Base-by-base conservation (phyloP, 2,113 vertebrate species). In the Harpagus bidentatus region DNA sequence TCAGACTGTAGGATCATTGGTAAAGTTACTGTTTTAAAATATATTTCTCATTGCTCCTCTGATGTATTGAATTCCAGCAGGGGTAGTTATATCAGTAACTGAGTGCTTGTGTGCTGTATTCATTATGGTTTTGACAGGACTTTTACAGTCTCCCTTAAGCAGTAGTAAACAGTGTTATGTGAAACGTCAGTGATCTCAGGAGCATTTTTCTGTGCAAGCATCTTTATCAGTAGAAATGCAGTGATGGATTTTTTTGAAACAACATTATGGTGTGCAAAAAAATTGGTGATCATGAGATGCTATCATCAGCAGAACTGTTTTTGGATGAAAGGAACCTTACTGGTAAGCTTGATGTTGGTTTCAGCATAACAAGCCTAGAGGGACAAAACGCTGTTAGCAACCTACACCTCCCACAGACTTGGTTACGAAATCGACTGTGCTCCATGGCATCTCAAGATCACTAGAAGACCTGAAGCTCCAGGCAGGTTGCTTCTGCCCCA, bases 221-320 rank as follows among this genome's bases (percentile, higher is more conserved):
- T 26, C 34, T 69, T 45, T 45, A 45, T n/a, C 19, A 47, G 50
- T 15, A 82, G 11, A 85, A 80, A 70, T 26, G 19, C 14, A 52
- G 38, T 42, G 31, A 77, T 0, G 3, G 22, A 45, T 45, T 70
- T 45, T 81, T 53, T 67, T 2, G 0, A 11, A 52, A 52, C 78
- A 77, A 34, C 10, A 38, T 45, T 69, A 10, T 42, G 14, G 3
- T 50, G 25, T 36, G 15, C 6, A 50, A 52, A 85, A 31, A 45
- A 2, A 3, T 4, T 45, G 21, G 16, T 52, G 22, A 76, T 59
- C 13, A 28, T 56, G 61, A 93, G 56, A 52, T 25, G 3, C 8
- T 50, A 34, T 26, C 10, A 76, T 15, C 40, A 85, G 8, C 8
- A 72, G 15, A 76, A 59, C 2, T 34, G 19, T 9, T 79, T 79